These are phyloP conservation scores for Camponotus vicinus DNA, from an alignment of 1,140 invertebrate genomes.

Conservation along the genomic window DNA sequence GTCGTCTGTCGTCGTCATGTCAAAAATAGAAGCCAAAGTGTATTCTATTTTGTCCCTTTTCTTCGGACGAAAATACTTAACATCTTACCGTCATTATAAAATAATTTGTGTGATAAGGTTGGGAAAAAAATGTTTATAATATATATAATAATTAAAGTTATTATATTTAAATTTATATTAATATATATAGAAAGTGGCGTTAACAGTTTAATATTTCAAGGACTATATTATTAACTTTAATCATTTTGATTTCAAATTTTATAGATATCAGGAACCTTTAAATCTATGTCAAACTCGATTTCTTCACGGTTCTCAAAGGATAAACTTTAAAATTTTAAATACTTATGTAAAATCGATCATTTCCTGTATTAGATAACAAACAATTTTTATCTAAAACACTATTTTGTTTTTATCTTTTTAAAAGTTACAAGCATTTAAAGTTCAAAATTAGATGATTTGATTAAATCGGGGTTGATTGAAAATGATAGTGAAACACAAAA, in stretches of 20 bases:
- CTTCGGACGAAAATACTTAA: neutral
- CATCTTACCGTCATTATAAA: neutral
- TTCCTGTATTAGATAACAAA: neutral
- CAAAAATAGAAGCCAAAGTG: slow-evolving; percentile 29
- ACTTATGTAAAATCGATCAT: neutral
- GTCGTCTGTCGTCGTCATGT: neutral
- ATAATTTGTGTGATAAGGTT: neutral
- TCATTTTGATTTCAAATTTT: no score
- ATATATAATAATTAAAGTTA: no score
- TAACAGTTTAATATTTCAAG: no score
- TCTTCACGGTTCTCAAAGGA: no score
- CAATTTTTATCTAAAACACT: neutral
- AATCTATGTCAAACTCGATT: no score
- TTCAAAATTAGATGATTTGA: neutral
- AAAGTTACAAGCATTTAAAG: neutral
- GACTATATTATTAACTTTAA: no score
- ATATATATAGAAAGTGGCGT: no score
- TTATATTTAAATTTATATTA: no score
- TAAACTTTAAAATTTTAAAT: neutral
- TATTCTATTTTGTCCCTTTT: neutral
- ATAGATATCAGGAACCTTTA: no score
- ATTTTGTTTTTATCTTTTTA: neutral
- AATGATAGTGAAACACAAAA: no score
- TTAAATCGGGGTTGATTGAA: no score
- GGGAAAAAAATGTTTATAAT: neutral